Evolutionary conservation across 2,888 invertebrate species (phyloP), one percentile per base, ranked within the genome.

Genomic region (Auanema sp.): DNA sequence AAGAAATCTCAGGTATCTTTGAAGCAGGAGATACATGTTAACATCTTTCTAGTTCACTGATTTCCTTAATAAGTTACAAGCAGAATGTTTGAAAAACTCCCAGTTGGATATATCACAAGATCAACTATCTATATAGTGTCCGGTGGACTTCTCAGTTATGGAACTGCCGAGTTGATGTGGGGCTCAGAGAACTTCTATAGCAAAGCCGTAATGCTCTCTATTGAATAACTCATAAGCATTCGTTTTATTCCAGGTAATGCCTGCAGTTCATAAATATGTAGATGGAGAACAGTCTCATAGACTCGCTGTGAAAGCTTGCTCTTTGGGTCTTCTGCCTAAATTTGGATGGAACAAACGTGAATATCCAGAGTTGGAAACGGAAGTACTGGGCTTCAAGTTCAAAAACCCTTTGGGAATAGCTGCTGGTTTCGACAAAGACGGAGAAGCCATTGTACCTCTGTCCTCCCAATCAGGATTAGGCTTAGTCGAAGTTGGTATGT

Each of bases 381-480:
- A 58, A 49, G 55, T 83, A 8, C 74, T 81, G 53, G 82, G 78
- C n/a, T 64, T 89, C 68, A 84, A 89, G 14, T 89, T 98, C 67
- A 87, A 88, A 60, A 96, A 94, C 86, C 97, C 97, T 0, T 85
- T 98, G 76, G 81, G 98, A n/a, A 89, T 98, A 81, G 97, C 97
- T 25, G 98, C 97, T 63, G 98, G 97, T 6, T 97, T 97, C 86
- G 98, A 98, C 85, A 98, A 99, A 85, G 64, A 74, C 33, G 74
- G 74, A 44, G 63, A 72, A 43, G 93, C 92, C 23, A 87, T 95
- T 1, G 85, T 89, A 78, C 92, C 92, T 0, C 85, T 98, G 44
- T 87, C 89, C 67, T 89, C 90, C 79, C 41, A 59, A 11, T 86
- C 93, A 63, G 97, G 97, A 0, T 96, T 98, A 86, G 92, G 96